These are phyloP conservation scores for Periparus ater DNA, from an alignment of 2,797 vertebrate genomes.

Conservation along the genomic window DNA sequence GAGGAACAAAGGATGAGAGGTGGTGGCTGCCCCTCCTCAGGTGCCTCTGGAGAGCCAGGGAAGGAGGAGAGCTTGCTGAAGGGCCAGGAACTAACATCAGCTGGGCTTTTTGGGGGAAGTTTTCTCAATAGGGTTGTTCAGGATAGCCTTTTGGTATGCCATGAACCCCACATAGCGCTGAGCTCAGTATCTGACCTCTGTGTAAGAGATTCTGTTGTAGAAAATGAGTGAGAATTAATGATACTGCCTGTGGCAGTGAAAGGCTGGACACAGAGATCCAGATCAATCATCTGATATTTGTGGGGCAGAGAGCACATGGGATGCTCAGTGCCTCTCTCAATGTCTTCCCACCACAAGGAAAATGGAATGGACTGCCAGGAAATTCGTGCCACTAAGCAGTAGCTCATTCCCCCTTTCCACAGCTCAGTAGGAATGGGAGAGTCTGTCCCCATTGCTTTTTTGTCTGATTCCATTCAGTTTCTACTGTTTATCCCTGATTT, in stretches of 20 bases:
- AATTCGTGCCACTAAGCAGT: neutral
- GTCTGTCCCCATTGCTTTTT: neutral
- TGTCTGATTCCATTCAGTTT: neutral
- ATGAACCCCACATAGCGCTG: neutral
- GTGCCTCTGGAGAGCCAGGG: neutral
- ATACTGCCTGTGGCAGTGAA: neutral
- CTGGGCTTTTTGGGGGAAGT: neutral
- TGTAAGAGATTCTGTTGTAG: neutral
- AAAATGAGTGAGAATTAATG: neutral
- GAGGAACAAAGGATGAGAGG: neutral
- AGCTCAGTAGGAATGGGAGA: neutral
- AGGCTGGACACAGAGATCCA: neutral
- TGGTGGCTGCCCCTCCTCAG: neutral
- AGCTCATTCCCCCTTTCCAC: neutral
- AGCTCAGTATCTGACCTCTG: neutral
- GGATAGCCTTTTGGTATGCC: neutral
- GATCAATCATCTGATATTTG: neutral
- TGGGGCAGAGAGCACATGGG: neutral
- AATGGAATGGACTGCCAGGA: neutral
- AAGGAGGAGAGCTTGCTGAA: neutral
- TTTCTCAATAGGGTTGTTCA: neutral
- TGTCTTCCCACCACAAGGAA: neutral
- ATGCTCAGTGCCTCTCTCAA: too few relatives aligned
- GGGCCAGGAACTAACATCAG: neutral
- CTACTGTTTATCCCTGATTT: neutral